Evolutionary conservation across 2,113 vertebrate species (phyloP), one percentile per base, ranked within the genome.

Genomic region (Oryzias woworae): DNA sequence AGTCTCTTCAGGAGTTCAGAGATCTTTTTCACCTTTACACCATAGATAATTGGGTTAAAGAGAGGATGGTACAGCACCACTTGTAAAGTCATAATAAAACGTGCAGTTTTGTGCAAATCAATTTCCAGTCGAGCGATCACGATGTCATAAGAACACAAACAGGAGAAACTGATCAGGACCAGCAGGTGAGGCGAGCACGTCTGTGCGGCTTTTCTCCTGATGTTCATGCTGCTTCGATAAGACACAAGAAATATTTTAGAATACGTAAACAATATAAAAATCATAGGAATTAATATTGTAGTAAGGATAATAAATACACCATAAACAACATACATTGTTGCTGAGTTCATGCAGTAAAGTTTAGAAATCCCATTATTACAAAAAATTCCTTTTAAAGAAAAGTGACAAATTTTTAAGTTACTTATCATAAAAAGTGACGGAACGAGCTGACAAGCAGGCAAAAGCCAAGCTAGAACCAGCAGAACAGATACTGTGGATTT

Each of bases 161-260:
- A 31, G 7, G 60, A 66, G 1, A 59, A 66, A 20, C 14, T 59
- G 15, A 70, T 24, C 7, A 82, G 44, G 18, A 78, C 61, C 2
- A 82, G 14, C 23, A 82, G 0, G 53, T 83, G 81, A 3, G 81
- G 81, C 15, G 80, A 17, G 51, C 82, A 81, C 0, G 82, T 81
- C 69, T 75, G 50, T 24, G 50, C 36, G 18, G 75, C 82, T 45
- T 78, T 81, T 26, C 0, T 76, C 53, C 69, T 71, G 8, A 74
- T 54, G 0, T 65, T 46, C 23, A 5, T 20, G 12, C 45, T 7
- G 20, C 75, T 67, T 16, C 0, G 8, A 26, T 18, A 67, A 1
- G 41, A 17, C 4, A 76, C 54, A 1, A 62, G 18, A 2, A 84
- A 6, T 15, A 84, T 84, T 26, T 26, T 73, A 1, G 28, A 14